phyloP scores from a whole-genome alignment of 2,113 vertebrate genomes.

The Trochalopteron elliotii region DNA sequence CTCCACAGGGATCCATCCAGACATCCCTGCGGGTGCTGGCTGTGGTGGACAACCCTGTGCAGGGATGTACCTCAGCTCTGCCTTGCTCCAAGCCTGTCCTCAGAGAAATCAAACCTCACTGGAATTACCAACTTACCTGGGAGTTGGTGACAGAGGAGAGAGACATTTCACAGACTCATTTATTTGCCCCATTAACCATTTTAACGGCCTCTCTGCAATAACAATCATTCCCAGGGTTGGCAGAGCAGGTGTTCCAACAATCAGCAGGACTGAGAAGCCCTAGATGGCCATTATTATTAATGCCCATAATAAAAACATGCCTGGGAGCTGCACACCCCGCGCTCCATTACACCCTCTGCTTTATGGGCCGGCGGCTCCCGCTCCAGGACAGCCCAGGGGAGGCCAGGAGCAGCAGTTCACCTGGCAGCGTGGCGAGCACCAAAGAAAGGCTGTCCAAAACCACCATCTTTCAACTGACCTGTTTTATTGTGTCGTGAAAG shows the following conservation, averaged over 20 bases:
- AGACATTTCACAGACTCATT: not conserved
- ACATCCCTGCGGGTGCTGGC: not conserved
- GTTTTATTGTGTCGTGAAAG: constrained; percentile 71
- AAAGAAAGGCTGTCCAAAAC: not conserved
- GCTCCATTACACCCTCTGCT: not conserved
- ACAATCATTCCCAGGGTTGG: not conserved
- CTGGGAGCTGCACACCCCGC: not conserved
- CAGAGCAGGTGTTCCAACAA: not conserved
- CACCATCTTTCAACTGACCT: constrained; percentile 38
- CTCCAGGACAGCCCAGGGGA: not conserved
- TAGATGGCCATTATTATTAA: not conserved
- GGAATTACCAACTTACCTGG: not conserved
- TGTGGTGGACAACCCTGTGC: not conserved
- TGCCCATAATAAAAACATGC: not conserved
- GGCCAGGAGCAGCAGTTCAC: not conserved
- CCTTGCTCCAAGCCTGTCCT: not conserved
- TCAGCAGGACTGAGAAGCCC: not conserved
- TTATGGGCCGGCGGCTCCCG: not conserved
- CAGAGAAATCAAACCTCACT: not conserved
- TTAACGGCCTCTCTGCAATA: not conserved
- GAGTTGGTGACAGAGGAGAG: not conserved
- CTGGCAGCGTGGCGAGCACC: rapidly evolving
- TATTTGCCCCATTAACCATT: constrained; percentile 1
- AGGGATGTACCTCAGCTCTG: not conserved
- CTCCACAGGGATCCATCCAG: rapidly evolving